Conservation (phyloP, 2,797 vertebrate genomes). For the Rhabdophis nuchalis region DNA sequence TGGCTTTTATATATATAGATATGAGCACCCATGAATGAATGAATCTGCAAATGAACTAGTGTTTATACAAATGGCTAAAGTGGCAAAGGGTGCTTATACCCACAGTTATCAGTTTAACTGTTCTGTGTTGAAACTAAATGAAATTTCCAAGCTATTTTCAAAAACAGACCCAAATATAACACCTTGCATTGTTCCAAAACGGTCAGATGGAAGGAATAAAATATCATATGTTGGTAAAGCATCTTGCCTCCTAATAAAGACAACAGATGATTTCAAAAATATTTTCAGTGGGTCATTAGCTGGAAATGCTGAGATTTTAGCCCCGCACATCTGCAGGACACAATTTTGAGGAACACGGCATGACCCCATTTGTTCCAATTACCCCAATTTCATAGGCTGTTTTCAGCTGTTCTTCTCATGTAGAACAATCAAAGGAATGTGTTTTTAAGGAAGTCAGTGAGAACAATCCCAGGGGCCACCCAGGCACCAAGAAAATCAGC, state of each 20-base stretch:
- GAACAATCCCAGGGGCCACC: conserved; percentile 52
- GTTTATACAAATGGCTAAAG: neutral
- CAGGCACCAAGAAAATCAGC: conserved; percentile 44
- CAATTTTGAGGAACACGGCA: neutral
- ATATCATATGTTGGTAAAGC: neutral
- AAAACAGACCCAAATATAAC: neutral
- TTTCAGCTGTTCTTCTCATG: conserved; percentile 61
- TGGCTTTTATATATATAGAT: neutral
- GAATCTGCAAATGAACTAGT: neutral
- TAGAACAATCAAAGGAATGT: conserved; percentile 31
- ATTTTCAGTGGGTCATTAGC: neutral
- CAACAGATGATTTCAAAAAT: neutral
- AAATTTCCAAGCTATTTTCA: neutral
- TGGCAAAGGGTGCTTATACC: neutral
- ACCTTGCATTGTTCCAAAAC: neutral
- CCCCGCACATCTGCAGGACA: neutral
- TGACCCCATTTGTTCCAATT: neutral
- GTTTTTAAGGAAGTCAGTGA: conserved; percentile 32
- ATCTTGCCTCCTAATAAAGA: neutral
- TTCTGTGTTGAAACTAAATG: neutral
- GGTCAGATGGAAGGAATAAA: neutral
- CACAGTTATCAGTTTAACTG: neutral
- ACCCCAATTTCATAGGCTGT: conserved; percentile 54
- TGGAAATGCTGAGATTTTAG: neutral
- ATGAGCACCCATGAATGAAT: neutral